A percentile compares a stretch with the other conserved stretches of the same genome.
phyloP scores from a whole-genome alignment of 2,113 vertebrate species.

The Rhynchopsitta pachyrhyncha region DNA sequence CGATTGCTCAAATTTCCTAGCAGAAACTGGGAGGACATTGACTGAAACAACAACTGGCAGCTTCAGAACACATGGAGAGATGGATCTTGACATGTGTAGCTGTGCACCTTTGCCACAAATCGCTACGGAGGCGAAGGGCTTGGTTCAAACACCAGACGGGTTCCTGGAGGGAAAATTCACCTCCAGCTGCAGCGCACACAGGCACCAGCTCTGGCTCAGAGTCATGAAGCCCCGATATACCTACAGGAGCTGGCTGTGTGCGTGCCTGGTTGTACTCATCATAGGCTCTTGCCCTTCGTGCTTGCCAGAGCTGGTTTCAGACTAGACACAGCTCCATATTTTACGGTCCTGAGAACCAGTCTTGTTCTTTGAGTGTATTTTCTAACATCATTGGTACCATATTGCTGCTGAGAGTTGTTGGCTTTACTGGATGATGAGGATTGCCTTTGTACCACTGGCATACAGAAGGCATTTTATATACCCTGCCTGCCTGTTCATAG shows the following conservation, averaged over 20 bases:
- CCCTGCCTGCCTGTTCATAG: neutral
- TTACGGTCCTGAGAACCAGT: neutral
- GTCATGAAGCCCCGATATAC: accelerated
- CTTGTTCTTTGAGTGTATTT: neutral
- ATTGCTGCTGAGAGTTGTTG: neutral
- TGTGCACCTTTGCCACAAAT: neutral
- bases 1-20: neutral
- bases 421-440: neutral
- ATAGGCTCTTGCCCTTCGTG: accelerated
- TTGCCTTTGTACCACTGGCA: neutral
- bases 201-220: neutral
- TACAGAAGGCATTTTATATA: neutral
- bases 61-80: neutral
- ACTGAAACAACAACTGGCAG: neutral
- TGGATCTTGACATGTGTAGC: neutral
- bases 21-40: neutral
- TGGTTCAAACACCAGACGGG: neutral
- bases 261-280: accelerated
- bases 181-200: neutral
- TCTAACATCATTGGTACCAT: neutral
- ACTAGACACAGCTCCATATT: neutral
- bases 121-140: neutral
- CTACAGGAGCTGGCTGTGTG: neutral
- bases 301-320: neutral
- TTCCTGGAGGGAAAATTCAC: neutral